Conservation (phyloP, 2,113 vertebrate genomes). For the Erythrolamprus reginae region DNA sequence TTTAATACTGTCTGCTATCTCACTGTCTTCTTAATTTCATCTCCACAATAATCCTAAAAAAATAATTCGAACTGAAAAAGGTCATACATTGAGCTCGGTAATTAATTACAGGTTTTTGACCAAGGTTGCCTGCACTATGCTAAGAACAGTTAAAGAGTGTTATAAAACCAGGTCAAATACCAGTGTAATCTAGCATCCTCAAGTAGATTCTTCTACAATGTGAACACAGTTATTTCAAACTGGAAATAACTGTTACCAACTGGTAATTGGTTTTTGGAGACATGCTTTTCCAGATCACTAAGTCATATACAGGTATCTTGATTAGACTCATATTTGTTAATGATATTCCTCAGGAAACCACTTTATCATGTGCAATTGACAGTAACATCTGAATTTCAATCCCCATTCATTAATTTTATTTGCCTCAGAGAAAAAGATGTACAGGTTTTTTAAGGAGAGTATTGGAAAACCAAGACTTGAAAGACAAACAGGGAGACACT, state of each 20-base stretch:
- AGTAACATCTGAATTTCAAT: background rate
- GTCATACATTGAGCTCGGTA: background rate
- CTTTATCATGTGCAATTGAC: background rate
- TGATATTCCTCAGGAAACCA: background rate
- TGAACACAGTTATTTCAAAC: background rate
- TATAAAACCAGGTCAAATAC: background rate
- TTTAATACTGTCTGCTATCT: background rate
- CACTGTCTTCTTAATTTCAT: background rate
- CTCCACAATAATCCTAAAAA: background rate
- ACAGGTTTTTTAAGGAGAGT: background rate
- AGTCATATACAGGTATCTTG: background rate
- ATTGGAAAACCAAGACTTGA: background rate
- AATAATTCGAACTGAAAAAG: background rate
- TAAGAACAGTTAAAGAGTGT: background rate
- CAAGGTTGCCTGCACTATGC: background rate
- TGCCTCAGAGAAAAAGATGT: background rate
- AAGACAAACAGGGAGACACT: background rate
- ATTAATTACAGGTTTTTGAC: background rate
- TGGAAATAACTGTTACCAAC: background rate
- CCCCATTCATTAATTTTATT: background rate
- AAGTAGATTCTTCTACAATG: background rate
- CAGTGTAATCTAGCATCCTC: background rate
- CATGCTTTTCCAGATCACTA: background rate
- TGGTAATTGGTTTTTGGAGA: background rate
- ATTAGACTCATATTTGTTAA: background rate